phyloP scores from a whole-genome alignment of 2,113 vertebrate genomes.

The Grus americana region DNA sequence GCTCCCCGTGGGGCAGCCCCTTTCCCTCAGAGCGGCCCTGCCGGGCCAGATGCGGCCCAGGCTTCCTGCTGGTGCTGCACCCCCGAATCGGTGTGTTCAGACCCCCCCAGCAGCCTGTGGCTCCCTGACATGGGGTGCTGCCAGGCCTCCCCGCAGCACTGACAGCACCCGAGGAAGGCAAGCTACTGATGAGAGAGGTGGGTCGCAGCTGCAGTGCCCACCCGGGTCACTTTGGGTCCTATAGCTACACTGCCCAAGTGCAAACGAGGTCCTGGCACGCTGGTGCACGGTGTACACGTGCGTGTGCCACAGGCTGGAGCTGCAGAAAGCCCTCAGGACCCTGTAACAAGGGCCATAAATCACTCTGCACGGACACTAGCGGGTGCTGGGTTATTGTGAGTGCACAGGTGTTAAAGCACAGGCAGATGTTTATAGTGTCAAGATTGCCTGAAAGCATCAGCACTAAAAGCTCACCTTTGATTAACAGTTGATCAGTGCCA shows the following conservation, averaged over 20 bases:
- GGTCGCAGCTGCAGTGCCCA: not conserved
- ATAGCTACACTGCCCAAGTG: not conserved
- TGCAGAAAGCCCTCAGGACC: not conserved
- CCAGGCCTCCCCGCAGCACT: not conserved
- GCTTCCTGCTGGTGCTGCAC: fast-evolving
- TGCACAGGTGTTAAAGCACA: not conserved
- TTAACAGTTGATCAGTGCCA: not conserved
- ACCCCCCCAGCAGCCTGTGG: fast-evolving
- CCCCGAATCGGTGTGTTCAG: fast-evolving
- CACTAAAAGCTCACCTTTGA: not conserved
- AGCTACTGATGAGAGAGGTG: not conserved
- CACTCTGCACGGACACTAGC: not conserved
- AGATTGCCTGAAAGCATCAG: not conserved
- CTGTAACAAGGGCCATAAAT: not conserved
- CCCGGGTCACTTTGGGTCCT: fast-evolving
- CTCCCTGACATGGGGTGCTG: fast-evolving
- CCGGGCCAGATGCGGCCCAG: not conserved
- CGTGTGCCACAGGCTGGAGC: fast-evolving
- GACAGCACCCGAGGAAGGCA: not conserved
- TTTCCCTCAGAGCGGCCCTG: fast-evolving
- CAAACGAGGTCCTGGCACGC: fast-evolving
- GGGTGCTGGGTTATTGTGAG: not conserved
- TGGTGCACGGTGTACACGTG: fast-evolving
- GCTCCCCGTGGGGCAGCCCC: too few relatives aligned
- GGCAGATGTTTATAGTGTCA: not conserved